Evolutionary conservation across 1,140 invertebrate genomes (phyloP).

Genomic region (Caenorhabditis elegans): WBcel235 BX284605.5:11272001-11272500

Average conservation of each 20-base stretch:
- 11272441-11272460: too few species aligned
- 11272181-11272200: not conserved
- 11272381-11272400: not conserved
- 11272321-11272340: not conserved
- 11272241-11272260: not conserved
- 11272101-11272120: not conserved
- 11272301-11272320: not conserved
- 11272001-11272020: not conserved
- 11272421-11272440: too few species aligned
- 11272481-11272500: too few species aligned
- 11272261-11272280: not conserved
- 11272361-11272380: not conserved
- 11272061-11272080: too few species aligned
- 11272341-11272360: not conserved
- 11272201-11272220: too few species aligned
- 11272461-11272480: too few species aligned
- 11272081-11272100: not conserved
- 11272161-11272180: not conserved
- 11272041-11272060: not conserved
- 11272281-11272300: not conserved
- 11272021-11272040: not conserved
- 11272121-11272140: not conserved
- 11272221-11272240: not conserved
- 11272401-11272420: not conserved
- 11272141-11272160: not conserved